These are phyloP conservation scores for Tyria jacobaeae DNA, from an alignment of 2,888 invertebrate genomes.

Conservation along the genomic window DNA sequence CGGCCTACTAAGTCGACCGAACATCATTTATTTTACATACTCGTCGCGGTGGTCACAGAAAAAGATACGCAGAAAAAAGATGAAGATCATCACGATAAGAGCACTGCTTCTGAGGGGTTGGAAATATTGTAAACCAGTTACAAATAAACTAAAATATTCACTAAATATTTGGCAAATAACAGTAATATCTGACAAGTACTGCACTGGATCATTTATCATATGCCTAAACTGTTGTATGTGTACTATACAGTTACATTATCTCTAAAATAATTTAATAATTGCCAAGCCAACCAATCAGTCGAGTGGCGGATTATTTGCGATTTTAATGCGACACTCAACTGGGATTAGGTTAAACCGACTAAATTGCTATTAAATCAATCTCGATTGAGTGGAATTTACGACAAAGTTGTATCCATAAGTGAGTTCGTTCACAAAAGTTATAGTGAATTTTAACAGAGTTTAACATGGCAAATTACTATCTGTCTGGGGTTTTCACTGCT, in stretches of 20 bases:
- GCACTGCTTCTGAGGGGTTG: no score
- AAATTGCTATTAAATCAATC: constrained; percentile 10
- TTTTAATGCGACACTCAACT: constrained; percentile 15
- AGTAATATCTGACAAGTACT: background rate
- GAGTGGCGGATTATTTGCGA: constrained; percentile 8
- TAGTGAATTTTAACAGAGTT: background rate
- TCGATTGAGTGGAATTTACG: background rate
- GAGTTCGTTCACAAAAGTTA: no score
- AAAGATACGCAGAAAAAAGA: no score
- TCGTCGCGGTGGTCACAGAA: no score
- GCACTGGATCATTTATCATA: background rate
- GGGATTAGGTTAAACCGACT: constrained; percentile 12
- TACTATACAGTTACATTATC: background rate
- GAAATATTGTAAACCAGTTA: no score
- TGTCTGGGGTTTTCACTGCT: background rate
- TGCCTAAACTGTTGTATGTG: background rate
- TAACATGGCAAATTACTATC: background rate
- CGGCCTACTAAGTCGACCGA: no score
- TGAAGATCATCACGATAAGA: no score
- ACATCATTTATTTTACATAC: no score
- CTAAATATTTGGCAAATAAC: background rate
- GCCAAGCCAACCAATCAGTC: constrained; percentile 4
- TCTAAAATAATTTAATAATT: background rate
- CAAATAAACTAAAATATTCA: background rate
- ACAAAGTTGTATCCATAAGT: background rate